These are phyloP conservation scores for Melanostigma gelatinosum DNA, from an alignment of 2,113 vertebrate genomes.

Conservation along the genomic window DNA sequence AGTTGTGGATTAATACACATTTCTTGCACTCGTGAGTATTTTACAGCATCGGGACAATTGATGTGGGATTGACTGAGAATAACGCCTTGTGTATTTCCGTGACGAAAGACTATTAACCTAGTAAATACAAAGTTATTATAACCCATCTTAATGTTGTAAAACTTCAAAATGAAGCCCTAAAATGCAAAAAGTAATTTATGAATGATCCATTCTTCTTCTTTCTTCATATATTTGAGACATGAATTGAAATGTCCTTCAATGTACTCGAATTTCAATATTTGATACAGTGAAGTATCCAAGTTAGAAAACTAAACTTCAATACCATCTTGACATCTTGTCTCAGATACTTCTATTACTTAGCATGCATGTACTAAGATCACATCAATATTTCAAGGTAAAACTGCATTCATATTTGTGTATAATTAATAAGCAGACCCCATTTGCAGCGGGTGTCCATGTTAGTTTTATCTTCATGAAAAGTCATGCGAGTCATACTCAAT, in stretches of 20 bases:
- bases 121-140: not conserved
- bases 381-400: constrained; percentile 59
- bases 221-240: not conserved
- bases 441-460: not conserved
- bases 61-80: not conserved
- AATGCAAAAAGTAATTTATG: not conserved
- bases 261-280: not conserved
- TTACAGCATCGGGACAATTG: not conserved
- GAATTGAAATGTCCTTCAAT: not conserved
- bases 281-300: not conserved
- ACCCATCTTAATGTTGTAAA: not conserved
- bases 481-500: not conserved
- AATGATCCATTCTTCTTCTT: constrained; percentile 4
- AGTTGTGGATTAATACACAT: not conserved
- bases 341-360: too few relatives aligned
- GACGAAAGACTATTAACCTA: not conserved
- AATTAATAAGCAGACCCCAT: constrained; percentile 58
- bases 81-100: not conserved
- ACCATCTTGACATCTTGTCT: not conserved
- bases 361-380: constrained; percentile 21
- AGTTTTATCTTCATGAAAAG: too few relatives aligned
- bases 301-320: not conserved
- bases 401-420: constrained; percentile 52
- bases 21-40: not conserved
- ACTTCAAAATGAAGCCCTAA: not conserved